phyloP scores from a whole-genome alignment of 2,113 vertebrate species.

The Pterocles burchelli region DNA sequence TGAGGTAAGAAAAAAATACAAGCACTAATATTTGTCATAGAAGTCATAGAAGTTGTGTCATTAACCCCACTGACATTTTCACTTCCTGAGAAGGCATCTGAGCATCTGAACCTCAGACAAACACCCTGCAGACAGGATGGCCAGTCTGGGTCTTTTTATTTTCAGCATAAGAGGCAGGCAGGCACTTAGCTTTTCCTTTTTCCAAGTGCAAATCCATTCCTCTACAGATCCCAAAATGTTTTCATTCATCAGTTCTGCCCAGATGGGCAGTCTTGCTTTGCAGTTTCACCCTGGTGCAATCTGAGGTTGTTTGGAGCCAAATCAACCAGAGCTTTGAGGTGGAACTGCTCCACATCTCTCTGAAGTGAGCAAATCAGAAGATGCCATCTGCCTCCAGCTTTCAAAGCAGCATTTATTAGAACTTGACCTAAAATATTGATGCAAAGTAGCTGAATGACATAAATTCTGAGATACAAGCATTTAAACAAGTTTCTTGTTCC shows the following conservation, averaged over 20 bases:
- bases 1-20: not conserved
- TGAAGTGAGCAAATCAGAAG: not conserved
- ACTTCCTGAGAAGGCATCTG: not conserved
- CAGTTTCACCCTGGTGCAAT: accelerated
- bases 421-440: not conserved
- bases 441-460: not conserved
- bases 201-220: not conserved
- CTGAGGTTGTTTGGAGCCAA: not conserved
- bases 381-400: not conserved
- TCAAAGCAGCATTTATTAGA: not conserved
- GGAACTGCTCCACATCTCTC: not conserved
- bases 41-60: accelerated
- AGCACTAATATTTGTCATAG: not conserved
- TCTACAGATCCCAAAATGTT: not conserved
- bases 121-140: not conserved
- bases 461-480: not conserved
- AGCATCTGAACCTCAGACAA: not conserved
- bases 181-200: not conserved
- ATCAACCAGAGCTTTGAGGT: not conserved
- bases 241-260: not conserved
- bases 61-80: not conserved
- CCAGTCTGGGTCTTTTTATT: not conserved
- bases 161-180: not conserved
- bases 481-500: not conserved
- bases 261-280: not conserved